Evolutionary conservation across 2,113 vertebrate genomes (phyloP), one percentile per base, ranked within the genome.

Genomic region (Colinus virginianus): DNA sequence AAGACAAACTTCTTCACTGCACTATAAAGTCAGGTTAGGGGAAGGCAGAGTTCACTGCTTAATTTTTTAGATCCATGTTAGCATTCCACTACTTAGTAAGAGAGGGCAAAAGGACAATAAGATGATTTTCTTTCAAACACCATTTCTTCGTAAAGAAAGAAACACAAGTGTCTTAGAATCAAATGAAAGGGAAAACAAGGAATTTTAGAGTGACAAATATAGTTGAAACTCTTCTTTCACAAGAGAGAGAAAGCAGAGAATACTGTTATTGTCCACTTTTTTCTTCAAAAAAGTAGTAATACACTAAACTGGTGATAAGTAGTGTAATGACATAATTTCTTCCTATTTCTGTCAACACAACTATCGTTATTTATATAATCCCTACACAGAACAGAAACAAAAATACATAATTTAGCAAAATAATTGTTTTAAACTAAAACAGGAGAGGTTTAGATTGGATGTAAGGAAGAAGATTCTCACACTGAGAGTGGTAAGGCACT

Each of bases 11-110:
- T 83, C 4, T 2, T 46, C 25, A 16, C n/a, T 62, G 36, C 40
- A 6, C 45, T 87, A 17, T n/a, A 20, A 7, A 58, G 42, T 4
- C 88, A 25, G 32, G 53, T 70, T 64, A 78, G 45, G 64, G 93
- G 96, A 78, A 91, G 34, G 34, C 55, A 94, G 70, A 61, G 71
- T 78, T 94, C 67, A 46, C 5, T 23, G 22, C 6, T 80, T 42
- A 63, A 40, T 62, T 64, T 79, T 87, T 88, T 53, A 87, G 87
- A 93, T 95, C 86, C 83, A 19, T 78, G 87, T 78, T 70, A 81
- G 25, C 45, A 92, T 95, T 97, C 96, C 64, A 26, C 49, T 91
- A 51, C 81, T 96, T 76, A 40, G 70, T 84, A 34, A 71, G 13
- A 78, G 82, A 92, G 48, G 17, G 42, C 42, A 96, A 86, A 96